Conservation (phyloP, 2,113 vertebrate genomes). For the Donacobius atricapilla region DNA sequence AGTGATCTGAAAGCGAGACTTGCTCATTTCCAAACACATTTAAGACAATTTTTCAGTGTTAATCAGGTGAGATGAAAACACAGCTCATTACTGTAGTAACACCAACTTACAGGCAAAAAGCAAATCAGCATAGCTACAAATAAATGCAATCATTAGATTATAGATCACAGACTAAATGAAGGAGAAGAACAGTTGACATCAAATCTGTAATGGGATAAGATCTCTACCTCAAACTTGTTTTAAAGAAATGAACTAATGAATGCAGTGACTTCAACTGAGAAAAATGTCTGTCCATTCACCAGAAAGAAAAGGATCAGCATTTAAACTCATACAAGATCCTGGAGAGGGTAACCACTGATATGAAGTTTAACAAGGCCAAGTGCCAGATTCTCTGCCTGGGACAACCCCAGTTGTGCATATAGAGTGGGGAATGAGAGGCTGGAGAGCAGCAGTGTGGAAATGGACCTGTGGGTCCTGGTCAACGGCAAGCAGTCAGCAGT, state of each 20-base stretch:
- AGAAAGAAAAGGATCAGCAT: background rate
- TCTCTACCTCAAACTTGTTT: background rate
- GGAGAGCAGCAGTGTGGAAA: background rate
- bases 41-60: constrained; percentile 2
- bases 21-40: constrained; percentile 13
- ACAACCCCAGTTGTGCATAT: background rate
- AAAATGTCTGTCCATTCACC: background rate
- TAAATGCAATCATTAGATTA: background rate
- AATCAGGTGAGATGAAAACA: constrained; percentile 14
- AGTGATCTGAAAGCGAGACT: background rate
- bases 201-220: background rate
- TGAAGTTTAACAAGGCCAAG: background rate
- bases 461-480: accelerated
- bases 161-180: background rate
- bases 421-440: background rate
- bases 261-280: background rate
- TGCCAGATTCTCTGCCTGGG: background rate
- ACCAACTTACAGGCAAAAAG: background rate
- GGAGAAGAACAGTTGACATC: background rate
- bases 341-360: background rate
- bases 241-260: background rate
- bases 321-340: background rate
- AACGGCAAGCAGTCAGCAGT: accelerated
- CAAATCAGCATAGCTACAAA: background rate
- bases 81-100: background rate